These are phyloP conservation scores for Tetranychus urticae DNA, from an alignment of 1,140 invertebrate species.

Conservation along the genomic window DNA sequence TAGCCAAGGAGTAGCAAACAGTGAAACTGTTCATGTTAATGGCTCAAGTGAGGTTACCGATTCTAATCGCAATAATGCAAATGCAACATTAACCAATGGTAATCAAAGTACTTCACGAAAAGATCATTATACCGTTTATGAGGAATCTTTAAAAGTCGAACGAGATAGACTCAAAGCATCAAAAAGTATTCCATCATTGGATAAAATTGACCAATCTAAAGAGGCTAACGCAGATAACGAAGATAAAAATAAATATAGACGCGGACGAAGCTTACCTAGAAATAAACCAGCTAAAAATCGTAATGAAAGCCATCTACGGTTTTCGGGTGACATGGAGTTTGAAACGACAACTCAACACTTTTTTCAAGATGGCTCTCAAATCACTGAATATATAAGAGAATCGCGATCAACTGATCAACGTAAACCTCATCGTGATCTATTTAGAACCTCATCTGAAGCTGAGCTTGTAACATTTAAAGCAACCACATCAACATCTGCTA, in stretches of 20 bases:
- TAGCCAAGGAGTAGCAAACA: too few species aligned
- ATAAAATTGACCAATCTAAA: too few species aligned
- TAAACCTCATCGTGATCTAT: background rate
- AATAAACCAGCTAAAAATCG: background rate
- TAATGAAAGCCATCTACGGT: background rate
- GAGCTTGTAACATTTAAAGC: background rate
- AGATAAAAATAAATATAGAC: background rate
- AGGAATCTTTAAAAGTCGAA: too few species aligned
- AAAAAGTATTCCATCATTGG: too few species aligned
- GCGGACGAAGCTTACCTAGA: background rate
- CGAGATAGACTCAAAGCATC: too few species aligned
- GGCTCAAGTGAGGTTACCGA: too few species aligned
- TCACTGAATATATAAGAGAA: background rate
- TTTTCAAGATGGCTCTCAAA: background rate
- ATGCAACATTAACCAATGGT: too few species aligned
- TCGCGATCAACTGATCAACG: background rate
- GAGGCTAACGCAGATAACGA: background rate
- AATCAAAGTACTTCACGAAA: too few species aligned
- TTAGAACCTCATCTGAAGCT: background rate
- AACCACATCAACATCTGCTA: too few species aligned
- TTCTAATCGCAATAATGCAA: too few species aligned
- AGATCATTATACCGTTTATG: too few species aligned
- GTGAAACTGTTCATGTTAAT: too few species aligned
- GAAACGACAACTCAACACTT: background rate
- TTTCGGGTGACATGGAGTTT: background rate